Evolutionary conservation across 2,113 vertebrate species (phyloP), one percentile per base, ranked within the genome.

Genomic region (Corythoichthys intestinalis): DNA sequence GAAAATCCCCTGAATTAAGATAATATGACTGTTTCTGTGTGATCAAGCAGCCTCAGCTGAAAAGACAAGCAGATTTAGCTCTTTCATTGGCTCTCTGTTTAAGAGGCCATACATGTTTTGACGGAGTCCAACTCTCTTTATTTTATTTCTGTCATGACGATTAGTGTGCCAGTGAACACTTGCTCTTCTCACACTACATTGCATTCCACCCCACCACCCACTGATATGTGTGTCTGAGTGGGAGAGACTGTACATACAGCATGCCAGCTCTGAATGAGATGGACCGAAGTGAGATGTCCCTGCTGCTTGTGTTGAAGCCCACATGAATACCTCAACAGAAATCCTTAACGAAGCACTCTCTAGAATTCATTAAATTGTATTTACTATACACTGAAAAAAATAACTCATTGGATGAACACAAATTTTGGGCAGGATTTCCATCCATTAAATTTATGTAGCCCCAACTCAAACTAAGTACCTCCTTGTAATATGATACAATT

Each of bases 111-210:
- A 87, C 86, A 92, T 84, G 91, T 94, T 91, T 91, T 93, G 92
- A 92, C 92, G 87, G 88, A 89, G 91, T 92, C 86, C 90, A 86
- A 92, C 91, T 93, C 91, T 91, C 91, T 91, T 90, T 91, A 90
- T 92, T 93, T 93, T 92, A 89, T 92, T 93, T 93, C 92, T 93
- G 93, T 91, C 93, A 91, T 87, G 85, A 72, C 92, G 92, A 93
- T 91, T 92, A 91, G 83, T 80, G 84, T 85, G 82, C 88, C 76
- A 69, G 70, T 86, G 83, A 88, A 88, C 68, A 72, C 78, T 76
- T 78, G 69, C 80, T 83, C 80, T 77, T 66, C 70, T 53, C 66
- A 58, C 39, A 6, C 79, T 17, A 63, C 41, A 46, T 47, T 34
- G 10, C 61, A 63, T 63, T 47, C 41, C 41, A 62, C 39, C 50